These are phyloP conservation scores for Coilia nasus DNA, from an alignment of 2,797 vertebrate species.

Conservation along the genomic window DNA sequence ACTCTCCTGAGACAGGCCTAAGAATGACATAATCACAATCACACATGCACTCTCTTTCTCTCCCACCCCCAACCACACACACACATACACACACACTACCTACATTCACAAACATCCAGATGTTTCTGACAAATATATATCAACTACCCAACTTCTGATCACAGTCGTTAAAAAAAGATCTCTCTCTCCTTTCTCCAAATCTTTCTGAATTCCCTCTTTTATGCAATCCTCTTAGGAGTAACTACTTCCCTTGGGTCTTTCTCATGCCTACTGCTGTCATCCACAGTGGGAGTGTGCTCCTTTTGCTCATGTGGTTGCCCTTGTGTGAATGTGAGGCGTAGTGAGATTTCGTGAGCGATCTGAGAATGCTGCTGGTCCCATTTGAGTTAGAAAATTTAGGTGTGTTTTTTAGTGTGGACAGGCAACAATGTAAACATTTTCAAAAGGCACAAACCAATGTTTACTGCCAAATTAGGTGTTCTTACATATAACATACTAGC, in stretches of 20 bases:
- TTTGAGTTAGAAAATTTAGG: too few species aligned
- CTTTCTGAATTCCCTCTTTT: conserved; percentile 5
- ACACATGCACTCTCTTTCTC: background rate
- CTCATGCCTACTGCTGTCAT: background rate
- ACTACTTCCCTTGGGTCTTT: conserved; percentile 35
- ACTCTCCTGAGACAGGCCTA: background rate
- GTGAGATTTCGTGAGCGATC: background rate
- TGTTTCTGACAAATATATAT: background rate
- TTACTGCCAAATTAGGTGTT: too few species aligned
- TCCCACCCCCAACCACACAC: too few species aligned
- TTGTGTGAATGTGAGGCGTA: background rate
- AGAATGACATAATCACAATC: background rate
- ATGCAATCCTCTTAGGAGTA: conserved; percentile 43
- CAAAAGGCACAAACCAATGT: too few species aligned
- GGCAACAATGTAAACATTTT: too few species aligned
- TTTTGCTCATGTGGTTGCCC: background rate
- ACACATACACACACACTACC: background rate
- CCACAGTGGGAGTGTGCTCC: background rate
- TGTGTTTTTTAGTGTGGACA: too few species aligned
- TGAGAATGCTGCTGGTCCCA: too few species aligned
- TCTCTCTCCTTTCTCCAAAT: background rate
- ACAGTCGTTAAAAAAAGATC: background rate
- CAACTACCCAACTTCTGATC: background rate
- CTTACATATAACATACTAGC: too few species aligned
- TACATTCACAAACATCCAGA: background rate